Conservation (phyloP, 2,113 vertebrate genomes). For the Tachycineta bicolor region DNA sequence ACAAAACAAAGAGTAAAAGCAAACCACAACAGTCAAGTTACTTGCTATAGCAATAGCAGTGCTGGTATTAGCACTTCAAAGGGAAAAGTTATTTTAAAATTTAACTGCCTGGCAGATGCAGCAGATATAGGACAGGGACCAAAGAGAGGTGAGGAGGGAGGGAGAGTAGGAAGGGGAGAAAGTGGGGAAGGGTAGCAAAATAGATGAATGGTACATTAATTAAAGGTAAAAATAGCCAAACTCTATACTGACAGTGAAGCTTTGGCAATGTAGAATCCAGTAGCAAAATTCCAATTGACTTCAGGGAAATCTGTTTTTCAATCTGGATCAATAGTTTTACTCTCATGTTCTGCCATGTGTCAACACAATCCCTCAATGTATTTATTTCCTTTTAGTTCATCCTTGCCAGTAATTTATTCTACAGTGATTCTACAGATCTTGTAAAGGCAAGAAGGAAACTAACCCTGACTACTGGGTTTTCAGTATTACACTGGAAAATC, state of each 20-base stretch:
- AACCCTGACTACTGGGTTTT: neutral
- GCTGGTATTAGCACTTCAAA: conserved; percentile 71
- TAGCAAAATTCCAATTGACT: neutral
- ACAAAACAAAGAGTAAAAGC: conserved; percentile 29
- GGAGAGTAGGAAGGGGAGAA: neutral
- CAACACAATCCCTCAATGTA: neutral
- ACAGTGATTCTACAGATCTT: neutral
- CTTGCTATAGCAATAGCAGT: conserved; percentile 36
- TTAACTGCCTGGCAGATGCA: conserved; percentile 60
- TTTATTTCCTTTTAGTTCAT: neutral
- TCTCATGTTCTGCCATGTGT: neutral
- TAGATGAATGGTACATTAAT: neutral
- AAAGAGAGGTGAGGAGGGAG: neutral
- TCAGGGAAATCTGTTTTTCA: neutral
- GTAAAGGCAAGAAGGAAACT: neutral
- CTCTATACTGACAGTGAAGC: neutral
- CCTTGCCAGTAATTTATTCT: neutral
- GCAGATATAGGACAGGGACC: conserved; percentile 30
- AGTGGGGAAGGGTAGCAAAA: neutral
- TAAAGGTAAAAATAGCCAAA: conserved; percentile 5
- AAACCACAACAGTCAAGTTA: conserved; percentile 32
- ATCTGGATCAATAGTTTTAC: neutral
- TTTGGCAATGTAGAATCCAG: neutral
- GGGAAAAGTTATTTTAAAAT: conserved; percentile 65
- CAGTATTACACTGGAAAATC: neutral